A percentile compares a stretch with the other conserved stretches of the same genome.
phyloP scores from a whole-genome alignment of 1,140 invertebrate genomes.

The Drosophila micromelanica region DNA sequence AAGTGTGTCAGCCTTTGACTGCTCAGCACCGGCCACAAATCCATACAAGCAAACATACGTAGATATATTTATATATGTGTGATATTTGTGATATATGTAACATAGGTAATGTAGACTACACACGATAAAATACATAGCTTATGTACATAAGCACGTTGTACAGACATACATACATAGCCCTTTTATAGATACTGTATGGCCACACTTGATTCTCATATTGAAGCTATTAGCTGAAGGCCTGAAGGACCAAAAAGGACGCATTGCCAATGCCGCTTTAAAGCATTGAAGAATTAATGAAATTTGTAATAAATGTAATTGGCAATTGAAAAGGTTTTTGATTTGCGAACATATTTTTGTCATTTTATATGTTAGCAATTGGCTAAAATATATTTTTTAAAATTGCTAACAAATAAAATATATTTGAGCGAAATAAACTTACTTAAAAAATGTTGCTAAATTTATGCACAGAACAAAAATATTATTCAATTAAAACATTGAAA shows the following conservation, averaged over 20 bases:
- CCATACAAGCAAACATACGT: neutral
- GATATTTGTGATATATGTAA: neutral
- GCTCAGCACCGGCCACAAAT: constrained; percentile 15
- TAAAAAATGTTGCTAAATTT: too few relatives aligned
- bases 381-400: too few relatives aligned
- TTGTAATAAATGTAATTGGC: constrained; percentile 5
- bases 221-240: constrained; percentile 13
- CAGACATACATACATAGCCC: constrained; percentile 10
- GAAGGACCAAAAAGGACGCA: constrained; percentile 23
- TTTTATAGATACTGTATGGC: constrained; percentile 10
- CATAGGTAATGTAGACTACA: constrained; percentile 4
- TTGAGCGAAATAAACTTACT: too few relatives aligned
- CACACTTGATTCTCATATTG: constrained; percentile 25
- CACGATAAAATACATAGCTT: neutral
- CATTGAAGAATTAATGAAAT: neutral
- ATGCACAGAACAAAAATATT: too few relatives aligned
- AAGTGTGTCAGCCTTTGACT: constrained; percentile 36
- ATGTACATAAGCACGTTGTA: neutral
- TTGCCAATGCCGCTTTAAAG: constrained; percentile 22
- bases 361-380: too few relatives aligned
- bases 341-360: too few relatives aligned
- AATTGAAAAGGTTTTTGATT: neutral
- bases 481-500: too few relatives aligned
- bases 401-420: too few relatives aligned
- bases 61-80: too few relatives aligned